Evolutionary conservation across 2,797 vertebrate genomes (phyloP).

Genomic region (Malacoctenus gilli): DNA sequence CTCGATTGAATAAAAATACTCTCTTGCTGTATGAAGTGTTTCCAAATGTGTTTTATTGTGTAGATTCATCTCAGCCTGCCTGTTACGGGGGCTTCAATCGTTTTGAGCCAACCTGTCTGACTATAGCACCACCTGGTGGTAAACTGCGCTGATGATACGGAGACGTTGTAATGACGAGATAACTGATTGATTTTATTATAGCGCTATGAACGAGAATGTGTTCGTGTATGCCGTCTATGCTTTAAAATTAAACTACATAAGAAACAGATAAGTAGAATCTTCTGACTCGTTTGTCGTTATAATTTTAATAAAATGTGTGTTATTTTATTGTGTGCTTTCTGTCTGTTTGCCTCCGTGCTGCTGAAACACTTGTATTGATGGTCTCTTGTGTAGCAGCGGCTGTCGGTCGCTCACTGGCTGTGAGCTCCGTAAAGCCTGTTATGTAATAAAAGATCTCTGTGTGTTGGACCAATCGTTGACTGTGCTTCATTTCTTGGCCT

Average conservation of each 20-base stretch:
- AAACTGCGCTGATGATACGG: not conserved
- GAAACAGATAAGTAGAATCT: constrained; percentile 19
- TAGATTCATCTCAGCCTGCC: constrained; percentile 34
- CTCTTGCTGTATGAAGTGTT: constrained; percentile 59
- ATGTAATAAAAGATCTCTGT: constrained; percentile 72
- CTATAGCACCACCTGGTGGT: constrained; percentile 56
- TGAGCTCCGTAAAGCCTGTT: constrained; percentile 70
- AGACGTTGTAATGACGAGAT: not conserved
- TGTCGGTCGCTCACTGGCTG: constrained; percentile 47
- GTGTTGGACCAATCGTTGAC: constrained; percentile 38
- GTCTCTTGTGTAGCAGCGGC: constrained; percentile 42
- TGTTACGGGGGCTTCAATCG: constrained; percentile 27
- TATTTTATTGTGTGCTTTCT: constrained; percentile 44
- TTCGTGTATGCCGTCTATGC: not conserved
- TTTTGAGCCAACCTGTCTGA: not conserved
- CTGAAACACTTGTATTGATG: constrained; percentile 36
- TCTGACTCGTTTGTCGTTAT: constrained; percentile 42
- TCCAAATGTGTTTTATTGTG: constrained; percentile 54
- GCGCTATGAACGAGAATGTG: not conserved
- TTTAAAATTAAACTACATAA: not conserved
- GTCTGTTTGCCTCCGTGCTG: constrained; percentile 48
- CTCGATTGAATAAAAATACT: constrained; percentile 6
- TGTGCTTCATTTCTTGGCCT: constrained; percentile 1
- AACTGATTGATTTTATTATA: not conserved
- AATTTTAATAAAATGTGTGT: constrained; percentile 39